These are phyloP conservation scores for Meloidogyne floridensis DNA, from an alignment of 1,140 invertebrate species.

Conservation along the genomic window DNA sequence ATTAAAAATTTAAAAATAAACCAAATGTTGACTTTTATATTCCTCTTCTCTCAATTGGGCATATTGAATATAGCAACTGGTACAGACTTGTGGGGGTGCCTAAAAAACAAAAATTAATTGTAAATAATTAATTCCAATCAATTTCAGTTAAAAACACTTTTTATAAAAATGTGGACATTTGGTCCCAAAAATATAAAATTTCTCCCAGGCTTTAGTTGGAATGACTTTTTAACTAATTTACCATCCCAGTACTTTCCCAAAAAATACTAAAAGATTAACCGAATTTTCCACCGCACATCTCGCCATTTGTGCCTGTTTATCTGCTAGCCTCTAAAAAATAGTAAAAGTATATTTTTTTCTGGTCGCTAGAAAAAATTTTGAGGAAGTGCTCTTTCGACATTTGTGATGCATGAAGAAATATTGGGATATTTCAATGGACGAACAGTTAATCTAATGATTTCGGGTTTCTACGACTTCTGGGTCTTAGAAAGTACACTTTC, in stretches of 20 bases:
- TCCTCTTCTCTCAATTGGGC: slow-evolving; percentile 18
- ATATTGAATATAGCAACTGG: slow-evolving; percentile 14
- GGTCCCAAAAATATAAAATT: too few species aligned
- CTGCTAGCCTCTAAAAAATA: slow-evolving; percentile 11
- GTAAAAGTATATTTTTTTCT: too few species aligned
- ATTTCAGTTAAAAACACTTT: too few species aligned
- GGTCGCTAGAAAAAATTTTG: too few species aligned
- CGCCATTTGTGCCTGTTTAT: neutral
- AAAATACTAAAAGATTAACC: neutral
- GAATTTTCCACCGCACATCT: slow-evolving; percentile 20
- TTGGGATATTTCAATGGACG: too few species aligned
- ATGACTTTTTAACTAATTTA: neutral
- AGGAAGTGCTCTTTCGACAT: neutral
- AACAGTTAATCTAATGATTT: too few species aligned
- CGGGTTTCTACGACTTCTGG: too few species aligned
- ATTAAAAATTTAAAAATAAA: neutral
- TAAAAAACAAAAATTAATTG: neutral
- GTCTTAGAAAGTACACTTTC: too few species aligned
- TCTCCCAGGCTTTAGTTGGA: too few species aligned
- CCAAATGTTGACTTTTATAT: slow-evolving; percentile 25
- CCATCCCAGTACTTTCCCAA: neutral
- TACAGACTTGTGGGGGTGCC: slow-evolving; percentile 26
- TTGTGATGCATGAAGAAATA: too few species aligned
- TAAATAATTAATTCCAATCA: too few species aligned
- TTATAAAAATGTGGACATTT: too few species aligned